Conservation (phyloP, 1,140 invertebrate species). For the Sitobion miscanthi region DNA sequence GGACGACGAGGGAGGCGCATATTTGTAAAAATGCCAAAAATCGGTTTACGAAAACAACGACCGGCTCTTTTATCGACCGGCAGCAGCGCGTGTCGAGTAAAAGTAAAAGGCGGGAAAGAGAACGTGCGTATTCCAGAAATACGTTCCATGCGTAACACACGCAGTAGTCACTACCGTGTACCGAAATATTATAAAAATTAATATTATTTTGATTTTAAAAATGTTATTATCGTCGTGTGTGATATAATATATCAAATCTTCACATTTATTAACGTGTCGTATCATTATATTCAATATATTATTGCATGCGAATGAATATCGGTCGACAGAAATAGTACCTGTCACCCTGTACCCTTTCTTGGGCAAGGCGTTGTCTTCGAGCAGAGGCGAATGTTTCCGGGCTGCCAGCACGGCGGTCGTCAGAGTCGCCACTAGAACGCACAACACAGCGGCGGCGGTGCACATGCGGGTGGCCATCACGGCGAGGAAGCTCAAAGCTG, state of each 20-base stretch:
- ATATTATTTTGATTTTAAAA: background rate
- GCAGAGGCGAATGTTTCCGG: constrained; percentile 41
- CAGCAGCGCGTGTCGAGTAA: background rate
- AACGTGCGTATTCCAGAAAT: background rate
- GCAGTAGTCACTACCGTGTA: background rate
- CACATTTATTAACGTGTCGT: too few relatives aligned
- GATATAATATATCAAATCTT: too few relatives aligned
- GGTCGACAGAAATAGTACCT: background rate
- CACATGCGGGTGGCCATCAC: constrained; percentile 16
- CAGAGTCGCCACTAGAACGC: background rate
- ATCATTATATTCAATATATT: too few relatives aligned
- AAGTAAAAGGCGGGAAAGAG: background rate
- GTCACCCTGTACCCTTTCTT: constrained; percentile 49
- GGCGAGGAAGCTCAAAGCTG: background rate
- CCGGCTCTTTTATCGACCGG: background rate
- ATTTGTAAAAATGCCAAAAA: constrained; percentile 51
- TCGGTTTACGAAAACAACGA: constrained; percentile 46
- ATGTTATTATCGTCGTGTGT: background rate
- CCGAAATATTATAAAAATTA: background rate
- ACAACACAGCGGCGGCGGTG: background rate
- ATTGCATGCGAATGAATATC: background rate
- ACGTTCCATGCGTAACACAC: background rate
- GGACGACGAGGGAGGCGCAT: constrained; percentile 24
- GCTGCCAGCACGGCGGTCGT: background rate
- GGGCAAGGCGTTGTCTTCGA: constrained; percentile 39